A percentile compares a stretch with the other conserved stretches of the same genome.
Conservation (phyloP, 1,140 invertebrate species). For the Grapholita molesta region DNA sequence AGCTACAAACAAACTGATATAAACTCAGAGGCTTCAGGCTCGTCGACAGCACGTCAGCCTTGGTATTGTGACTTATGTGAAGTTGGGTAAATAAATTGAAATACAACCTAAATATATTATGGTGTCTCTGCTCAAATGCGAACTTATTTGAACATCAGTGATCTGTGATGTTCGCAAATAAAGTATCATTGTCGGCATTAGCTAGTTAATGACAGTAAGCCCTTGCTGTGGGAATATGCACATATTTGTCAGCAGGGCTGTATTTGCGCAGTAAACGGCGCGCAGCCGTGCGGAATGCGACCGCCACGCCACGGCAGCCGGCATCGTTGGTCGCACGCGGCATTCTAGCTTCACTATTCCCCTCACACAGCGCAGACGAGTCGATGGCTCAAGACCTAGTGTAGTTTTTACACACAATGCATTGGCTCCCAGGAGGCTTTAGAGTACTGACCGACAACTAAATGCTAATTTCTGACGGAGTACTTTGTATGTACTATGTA, state of each 20-base stretch:
- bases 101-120: no score
- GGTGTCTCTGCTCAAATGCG: no score
- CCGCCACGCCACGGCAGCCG: conserved; percentile 4
- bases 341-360: not conserved
- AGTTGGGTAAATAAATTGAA: no score
- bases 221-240: not conserved
- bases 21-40: no score
- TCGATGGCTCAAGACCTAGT: not conserved
- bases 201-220: not conserved
- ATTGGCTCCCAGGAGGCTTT: no score
- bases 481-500: no score
- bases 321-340: not conserved
- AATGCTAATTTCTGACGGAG: no score
- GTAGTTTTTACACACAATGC: not conserved
- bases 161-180: not conserved
- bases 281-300: not conserved
- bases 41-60: no score
- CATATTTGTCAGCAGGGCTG: not conserved
- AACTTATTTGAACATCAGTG: no score
- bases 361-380: not conserved
- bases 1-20: no score
- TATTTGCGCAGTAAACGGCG: conserved; percentile 1
- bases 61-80: no score
- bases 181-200: not conserved
- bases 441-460: no score